Base-by-base conservation (phyloP, 2,888 invertebrate species). In the Rugalucina vietnamica region DNA sequence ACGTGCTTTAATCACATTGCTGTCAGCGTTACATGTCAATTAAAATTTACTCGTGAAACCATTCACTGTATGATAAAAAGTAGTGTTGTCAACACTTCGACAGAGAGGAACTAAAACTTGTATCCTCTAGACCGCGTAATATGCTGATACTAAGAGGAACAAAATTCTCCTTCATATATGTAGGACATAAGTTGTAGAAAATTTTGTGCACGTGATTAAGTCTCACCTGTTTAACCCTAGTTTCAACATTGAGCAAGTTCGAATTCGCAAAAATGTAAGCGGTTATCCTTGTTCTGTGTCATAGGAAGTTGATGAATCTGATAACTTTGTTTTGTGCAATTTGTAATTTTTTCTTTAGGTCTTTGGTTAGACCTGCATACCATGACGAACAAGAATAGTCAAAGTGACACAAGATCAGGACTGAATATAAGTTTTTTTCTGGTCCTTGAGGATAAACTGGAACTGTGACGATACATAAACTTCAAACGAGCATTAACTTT, bases 251-350 rank as follows among this genome's bases (percentile, higher is more conserved):
- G 34, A 65, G 65, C 65, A 65, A 34, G 21, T 65, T 65, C 65
- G 21, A 21, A 18, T 65, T 34, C 1, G 34, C 32, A 32, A 65
- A n/a, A 65, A 34, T 65, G 34, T 65, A 32, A 34, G 34, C 32
- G 34, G 65, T 65, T 4, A 65, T 34, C 34, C 65, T 65, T 65
- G 65, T 32, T 65, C 65, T 65, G 65, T 14, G 65, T 65, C 65
- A 32, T 18, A 65, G 65, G 34, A 21, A 65, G 34, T 77, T 39
- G 27, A 77, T 77, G 50, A 77, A 77, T 69, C 77, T 70, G 29
- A 77, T 27, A 27, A 76, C 76, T 60, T 76, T 76, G 24, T 76
- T 76, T 37, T 76, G 76, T 21, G 60, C 60, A 24, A 76, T 29
- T 60, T 76, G 60, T 36, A 69, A 27, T 71, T 29, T 77, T 37